phyloP scores from a whole-genome alignment of 2,888 invertebrate species.

The Trachelus iudaicus region DNA sequence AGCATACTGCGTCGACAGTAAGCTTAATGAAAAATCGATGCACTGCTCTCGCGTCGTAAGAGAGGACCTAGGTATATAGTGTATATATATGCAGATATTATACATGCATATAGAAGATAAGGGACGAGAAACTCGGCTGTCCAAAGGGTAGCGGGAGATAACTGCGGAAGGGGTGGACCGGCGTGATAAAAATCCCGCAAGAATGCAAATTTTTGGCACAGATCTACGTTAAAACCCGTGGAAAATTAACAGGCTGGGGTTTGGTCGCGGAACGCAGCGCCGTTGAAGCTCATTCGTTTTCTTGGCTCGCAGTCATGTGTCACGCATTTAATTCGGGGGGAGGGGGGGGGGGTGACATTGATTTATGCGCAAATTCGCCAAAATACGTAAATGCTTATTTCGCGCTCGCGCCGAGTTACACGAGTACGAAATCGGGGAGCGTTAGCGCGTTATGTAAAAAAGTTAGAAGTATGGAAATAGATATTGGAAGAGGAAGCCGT shows the following conservation, averaged over 20 bases:
- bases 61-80: conserved; percentile 10
- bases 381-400: conserved; percentile 11
- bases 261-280: not conserved
- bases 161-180: conserved; percentile 19
- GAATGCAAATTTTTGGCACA: conserved; percentile 37
- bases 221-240: conserved; percentile 34
- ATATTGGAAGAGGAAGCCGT: not conserved
- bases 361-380: conserved; percentile 16
- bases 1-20: conserved; percentile 29
- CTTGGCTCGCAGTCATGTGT: not conserved
- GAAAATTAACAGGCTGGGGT: conserved; percentile 37
- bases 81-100: conserved; percentile 1
- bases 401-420: conserved; percentile 6
- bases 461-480: not conserved
- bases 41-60: conserved; percentile 4
- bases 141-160: not conserved
- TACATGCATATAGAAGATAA: conserved; percentile 1
- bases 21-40: conserved; percentile 55
- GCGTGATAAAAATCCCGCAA: conserved; percentile 34
- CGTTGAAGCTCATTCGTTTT: not conserved
- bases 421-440: not conserved
- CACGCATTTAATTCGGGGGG: not conserved
- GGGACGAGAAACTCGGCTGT: not conserved
- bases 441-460: not conserved
- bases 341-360: conserved; percentile 3